Base-by-base conservation (phyloP, 2,113 vertebrate species). In the Acinonyx jubatus region DNA sequence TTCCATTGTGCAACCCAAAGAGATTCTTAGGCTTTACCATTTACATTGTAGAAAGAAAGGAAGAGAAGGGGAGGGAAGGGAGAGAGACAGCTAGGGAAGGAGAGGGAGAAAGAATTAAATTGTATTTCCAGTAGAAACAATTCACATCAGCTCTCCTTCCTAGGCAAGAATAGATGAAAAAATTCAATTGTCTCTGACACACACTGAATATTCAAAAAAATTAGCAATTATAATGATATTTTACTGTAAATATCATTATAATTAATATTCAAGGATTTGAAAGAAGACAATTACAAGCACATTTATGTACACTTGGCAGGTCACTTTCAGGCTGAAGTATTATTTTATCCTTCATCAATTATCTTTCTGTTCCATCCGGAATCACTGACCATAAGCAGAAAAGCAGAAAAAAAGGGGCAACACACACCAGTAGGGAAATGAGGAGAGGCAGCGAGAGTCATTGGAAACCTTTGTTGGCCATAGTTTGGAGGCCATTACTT, bases 401-500 rank as follows among this genome's bases (percentile, higher is more conserved):
- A 90, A 84, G 79, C 19, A 84, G 45, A 21, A 41, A 36, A 87
- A 94, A 69, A 33, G 9, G 11, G 80, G 31, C 31, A n/a, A 16
- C 21, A 52, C 48, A 3, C n/a, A 65, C 18, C 25, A 33, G 8
- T 25, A 4, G n/a, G 66, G 41, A 96, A 76, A 97, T 61, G 83
- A 93, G 91, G 27, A 89, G 71, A 94, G 38, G 19, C 23, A 88
- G n/a, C 33, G 12, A 71, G 41, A 33, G 25, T 69, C 79, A 96
- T 96, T 71, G 63, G 38, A 88, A 96, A 91, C 23, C 85, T 94
- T 94, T 91, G 45, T 82, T 73, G 82, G 55, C 63, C 27, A 76
- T 25, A 94, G 78, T 89, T 89, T 87, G 61, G 79, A 96, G n/a
- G 93, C 19, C 31, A 91, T 68, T 76, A 78, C 38, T 84, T 94